Conservation (phyloP, 2,113 vertebrate species). For the Callaeas wilsoni region DNA sequence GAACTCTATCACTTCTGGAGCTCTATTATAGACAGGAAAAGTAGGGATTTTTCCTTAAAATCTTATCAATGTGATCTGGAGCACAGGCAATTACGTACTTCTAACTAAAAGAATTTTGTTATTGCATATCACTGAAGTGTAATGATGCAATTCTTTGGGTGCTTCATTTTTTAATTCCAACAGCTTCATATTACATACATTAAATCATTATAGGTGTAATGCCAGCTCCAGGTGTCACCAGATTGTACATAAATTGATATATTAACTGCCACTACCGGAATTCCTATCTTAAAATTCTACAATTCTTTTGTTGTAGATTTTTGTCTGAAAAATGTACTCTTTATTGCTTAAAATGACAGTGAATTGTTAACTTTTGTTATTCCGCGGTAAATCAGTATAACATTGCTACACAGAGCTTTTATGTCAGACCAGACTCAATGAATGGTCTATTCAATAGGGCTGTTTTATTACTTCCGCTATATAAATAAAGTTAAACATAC, state of each 20-base stretch:
- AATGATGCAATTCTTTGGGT: not conserved
- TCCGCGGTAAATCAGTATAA: not conserved
- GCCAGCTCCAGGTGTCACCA: not conserved
- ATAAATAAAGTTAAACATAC: not conserved
- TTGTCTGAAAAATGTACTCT: not conserved
- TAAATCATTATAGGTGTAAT: not conserved
- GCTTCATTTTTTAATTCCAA: not conserved
- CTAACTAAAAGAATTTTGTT: not conserved
- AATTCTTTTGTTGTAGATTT: not conserved
- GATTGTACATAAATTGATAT: not conserved
- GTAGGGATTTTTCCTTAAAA: not conserved
- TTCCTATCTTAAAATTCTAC: not conserved
- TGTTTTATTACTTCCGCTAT: not conserved
- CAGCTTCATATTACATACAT: not conserved
- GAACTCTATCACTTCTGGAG: not conserved
- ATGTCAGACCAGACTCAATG: not conserved
- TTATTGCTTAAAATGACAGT: not conserved
- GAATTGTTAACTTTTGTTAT: not conserved
- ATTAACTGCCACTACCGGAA: not conserved
- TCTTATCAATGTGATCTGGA: not conserved
- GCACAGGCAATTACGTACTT: not conserved
- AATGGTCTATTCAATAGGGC: not conserved
- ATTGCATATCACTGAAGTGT: not conserved
- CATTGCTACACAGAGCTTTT: not conserved
- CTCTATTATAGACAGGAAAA: not conserved